phyloP scores from a whole-genome alignment of 2,113 vertebrate genomes.

The Heteronetta atricapilla region DNA sequence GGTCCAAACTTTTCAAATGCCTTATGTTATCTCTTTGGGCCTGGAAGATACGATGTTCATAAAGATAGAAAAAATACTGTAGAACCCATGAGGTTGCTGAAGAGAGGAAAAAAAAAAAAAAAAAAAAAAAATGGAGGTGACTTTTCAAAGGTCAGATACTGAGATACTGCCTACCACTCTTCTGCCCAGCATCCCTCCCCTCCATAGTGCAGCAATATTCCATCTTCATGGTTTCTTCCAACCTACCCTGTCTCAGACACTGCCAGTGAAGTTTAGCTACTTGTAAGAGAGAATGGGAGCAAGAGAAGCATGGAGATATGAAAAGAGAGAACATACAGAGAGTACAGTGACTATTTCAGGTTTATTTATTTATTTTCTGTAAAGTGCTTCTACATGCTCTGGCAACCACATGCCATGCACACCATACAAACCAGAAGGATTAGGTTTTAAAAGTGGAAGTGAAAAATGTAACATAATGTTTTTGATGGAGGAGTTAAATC shows the following conservation, averaged over 20 bases:
- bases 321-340: background rate
- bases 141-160: background rate
- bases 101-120: background rate
- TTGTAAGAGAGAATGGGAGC: background rate
- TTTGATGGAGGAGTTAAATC: background rate
- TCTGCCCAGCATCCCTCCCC: background rate
- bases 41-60: background rate
- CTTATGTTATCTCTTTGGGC: background rate
- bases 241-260: background rate
- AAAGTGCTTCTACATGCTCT: background rate
- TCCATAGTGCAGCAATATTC: background rate
- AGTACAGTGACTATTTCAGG: background rate
- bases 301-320: rapidly evolving
- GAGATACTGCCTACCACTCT: background rate
- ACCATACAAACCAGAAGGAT: background rate
- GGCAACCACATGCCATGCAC: rapidly evolving
- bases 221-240: background rate
- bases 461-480: background rate
- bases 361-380: background rate
- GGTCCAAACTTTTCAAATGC: background rate
- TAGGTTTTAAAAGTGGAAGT: background rate
- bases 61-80: background rate
- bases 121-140: background rate
- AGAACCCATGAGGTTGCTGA: background rate
- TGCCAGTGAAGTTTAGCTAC: background rate